Evolutionary conservation across 2,888 invertebrate genomes (phyloP).

Genomic region (Cephalotes varians): DNA sequence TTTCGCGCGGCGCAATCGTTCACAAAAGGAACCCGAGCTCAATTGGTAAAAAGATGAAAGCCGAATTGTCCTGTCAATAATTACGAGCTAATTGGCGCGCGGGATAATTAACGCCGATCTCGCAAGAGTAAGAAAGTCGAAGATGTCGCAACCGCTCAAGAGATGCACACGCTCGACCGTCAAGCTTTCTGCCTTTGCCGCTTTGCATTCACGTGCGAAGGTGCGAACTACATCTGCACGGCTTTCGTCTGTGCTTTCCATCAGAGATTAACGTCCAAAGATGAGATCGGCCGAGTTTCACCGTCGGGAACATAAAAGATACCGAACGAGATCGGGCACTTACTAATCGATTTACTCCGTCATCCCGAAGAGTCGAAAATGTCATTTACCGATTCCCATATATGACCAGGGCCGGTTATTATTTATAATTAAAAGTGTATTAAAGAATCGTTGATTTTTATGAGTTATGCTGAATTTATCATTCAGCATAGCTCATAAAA

Average conservation of each 20-base stretch:
- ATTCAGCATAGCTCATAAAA: not conserved
- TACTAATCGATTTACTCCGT: conserved; percentile 38
- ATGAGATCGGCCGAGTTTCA: conserved; percentile 40
- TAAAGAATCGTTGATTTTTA: not conserved
- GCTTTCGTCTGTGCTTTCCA: conserved; percentile 31
- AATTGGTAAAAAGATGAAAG: conserved; percentile 8
- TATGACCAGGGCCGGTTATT: not conserved
- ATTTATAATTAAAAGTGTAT: not conserved
- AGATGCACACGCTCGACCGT: conserved; percentile 20
- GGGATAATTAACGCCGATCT: conserved; percentile 38
- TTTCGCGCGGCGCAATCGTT: not conserved
- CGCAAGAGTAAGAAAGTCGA: conserved; percentile 16
- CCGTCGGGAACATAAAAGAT: conserved; percentile 25
- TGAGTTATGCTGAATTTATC: not conserved
- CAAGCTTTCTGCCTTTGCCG: conserved; percentile 37
- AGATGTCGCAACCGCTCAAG: conserved; percentile 31
- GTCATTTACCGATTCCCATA: conserved; percentile 1
- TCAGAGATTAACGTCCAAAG: conserved; percentile 20
- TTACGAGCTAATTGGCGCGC: conserved; percentile 30
- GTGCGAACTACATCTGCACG: conserved; percentile 15
- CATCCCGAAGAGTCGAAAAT: conserved; percentile 22
- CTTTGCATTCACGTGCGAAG: conserved; percentile 38
- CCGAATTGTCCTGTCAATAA: conserved; percentile 44
- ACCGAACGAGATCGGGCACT: conserved; percentile 17
- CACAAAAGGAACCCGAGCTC: conserved; percentile 1